Base-by-base conservation (phyloP, 2,888 invertebrate species). In the Cacoxenus indagator region DNA sequence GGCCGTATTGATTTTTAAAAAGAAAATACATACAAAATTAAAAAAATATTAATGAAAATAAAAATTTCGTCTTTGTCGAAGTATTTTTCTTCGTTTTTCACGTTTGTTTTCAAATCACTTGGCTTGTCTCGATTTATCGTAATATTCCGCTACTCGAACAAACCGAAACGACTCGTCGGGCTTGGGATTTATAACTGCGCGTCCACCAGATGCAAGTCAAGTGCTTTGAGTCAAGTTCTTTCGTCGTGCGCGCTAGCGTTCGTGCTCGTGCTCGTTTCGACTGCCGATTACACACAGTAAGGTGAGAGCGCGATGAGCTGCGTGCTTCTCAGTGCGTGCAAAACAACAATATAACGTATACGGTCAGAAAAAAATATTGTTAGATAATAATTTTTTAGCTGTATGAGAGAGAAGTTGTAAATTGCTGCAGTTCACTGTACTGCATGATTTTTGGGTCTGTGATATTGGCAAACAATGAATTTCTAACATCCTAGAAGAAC, bases 161-260 rank as follows among this genome's bases (percentile, higher is more conserved):
- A 82, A 76, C 78, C 59, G 65, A 76, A 83, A 82, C 82, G 83
- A 76, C 78, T 74, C 81, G 81, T 75, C 81, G 78, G 76, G 83
- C 77, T 79, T 78, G 69, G 65, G 73, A 78, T 75, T 82, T 78
- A 76, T 80, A 77, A 83, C 84, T 85, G 85, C 75, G 70, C 67
- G n/a, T n/a, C n/a, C n/a, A 55, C 67, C 65, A 64, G 68, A 73
- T 73, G 73, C 76, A 75, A 71, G 59, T 64, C 24, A 64, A 45
- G 45, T 37, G 22, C 17, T 14, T 19, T 19, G 8, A 64, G 31
- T n/a, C 48, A 29, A 65, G 19, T 17, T 26, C 43, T 65, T 27
- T 48, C 27, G 26, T 24, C 61, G n/a, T 61, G 11, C 45, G 45
- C 45, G 31, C 8, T 1, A 9, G 14, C 4, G 26, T 31, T 31